A percentile compares a stretch with the other conserved stretches of the same genome.
Conservation (phyloP, 2,797 vertebrate genomes). For the Macropus fuliginosus region DNA sequence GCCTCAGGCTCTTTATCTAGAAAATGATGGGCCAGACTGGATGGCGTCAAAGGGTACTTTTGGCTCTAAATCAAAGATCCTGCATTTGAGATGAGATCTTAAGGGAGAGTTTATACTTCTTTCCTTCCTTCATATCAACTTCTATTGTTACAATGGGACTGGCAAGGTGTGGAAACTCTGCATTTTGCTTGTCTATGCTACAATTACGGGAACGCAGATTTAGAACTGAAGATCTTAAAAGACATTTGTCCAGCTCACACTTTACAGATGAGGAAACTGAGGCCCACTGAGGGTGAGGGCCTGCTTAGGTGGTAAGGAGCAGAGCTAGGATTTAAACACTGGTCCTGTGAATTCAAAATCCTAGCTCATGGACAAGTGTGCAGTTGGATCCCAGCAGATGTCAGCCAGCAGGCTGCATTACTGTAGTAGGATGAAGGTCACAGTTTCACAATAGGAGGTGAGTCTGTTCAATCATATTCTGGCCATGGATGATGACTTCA, state of each 20-base stretch:
- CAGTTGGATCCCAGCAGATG: slow-evolving; percentile 15
- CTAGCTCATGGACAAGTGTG: not conserved
- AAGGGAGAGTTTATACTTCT: not conserved
- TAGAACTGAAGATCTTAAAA: not conserved
- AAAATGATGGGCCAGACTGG: not conserved
- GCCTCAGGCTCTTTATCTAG: not conserved
- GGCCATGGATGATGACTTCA: slow-evolving; percentile 61
- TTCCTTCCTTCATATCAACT: slow-evolving; percentile 9
- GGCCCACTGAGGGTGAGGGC: not conserved
- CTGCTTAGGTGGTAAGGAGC: not conserved
- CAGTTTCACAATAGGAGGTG: slow-evolving; percentile 60
- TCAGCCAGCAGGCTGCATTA: not conserved
- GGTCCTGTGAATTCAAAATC: not conserved
- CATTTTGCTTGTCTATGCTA: slow-evolving; percentile 31
- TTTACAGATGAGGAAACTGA: not conserved
- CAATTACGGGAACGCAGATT: not conserved
- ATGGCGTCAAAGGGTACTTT: not conserved
- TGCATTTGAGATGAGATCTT: not conserved
- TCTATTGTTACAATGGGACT: slow-evolving; percentile 31
- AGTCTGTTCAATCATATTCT: slow-evolving; percentile 50
- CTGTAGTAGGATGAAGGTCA: slow-evolving; percentile 49
- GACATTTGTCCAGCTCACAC: not conserved
- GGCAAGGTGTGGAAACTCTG: not conserved
- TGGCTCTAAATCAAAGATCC: not conserved
- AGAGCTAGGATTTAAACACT: not conserved